Percentiles rank a stretch among this genome's conserved stretches.
Conservation (phyloP, 2,888 invertebrate species). For the Lucinisca nassula region DNA sequence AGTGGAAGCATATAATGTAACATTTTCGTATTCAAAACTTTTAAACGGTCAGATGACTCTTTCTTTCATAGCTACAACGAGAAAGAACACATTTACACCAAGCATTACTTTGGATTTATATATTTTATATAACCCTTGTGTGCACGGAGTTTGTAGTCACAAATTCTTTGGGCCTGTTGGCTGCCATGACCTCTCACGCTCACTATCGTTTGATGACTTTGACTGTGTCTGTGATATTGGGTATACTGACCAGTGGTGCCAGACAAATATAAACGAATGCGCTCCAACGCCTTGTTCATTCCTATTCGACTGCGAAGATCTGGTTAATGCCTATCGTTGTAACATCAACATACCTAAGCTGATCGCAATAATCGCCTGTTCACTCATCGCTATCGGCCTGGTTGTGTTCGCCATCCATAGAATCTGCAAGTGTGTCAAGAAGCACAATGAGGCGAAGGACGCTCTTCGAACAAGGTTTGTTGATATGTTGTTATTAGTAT, state of each 20-base stretch:
- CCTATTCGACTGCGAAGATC: constrained; percentile 70
- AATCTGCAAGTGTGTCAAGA: background rate
- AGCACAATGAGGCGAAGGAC: background rate
- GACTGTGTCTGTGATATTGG: constrained; percentile 69
- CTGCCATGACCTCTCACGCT: constrained; percentile 58
- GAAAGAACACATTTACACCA: constrained; percentile 37
- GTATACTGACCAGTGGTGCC: constrained; percentile 68
- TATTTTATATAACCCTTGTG: constrained; percentile 58
- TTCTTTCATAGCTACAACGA: constrained; percentile 46
- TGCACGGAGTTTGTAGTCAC: constrained; percentile 64
- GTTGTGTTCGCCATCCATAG: background rate
- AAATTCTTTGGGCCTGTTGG: background rate
- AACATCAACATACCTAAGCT: constrained; percentile 69
- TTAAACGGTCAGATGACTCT: constrained; percentile 49
- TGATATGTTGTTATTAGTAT: too few relatives aligned
- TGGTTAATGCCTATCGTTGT: constrained; percentile 62
- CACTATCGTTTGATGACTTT: constrained; percentile 59
- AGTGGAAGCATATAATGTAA: constrained; percentile 40
- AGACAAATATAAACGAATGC: constrained; percentile 71
- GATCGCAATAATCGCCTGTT: constrained; percentile 58
- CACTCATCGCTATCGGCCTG: background rate
- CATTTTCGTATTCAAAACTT: constrained; percentile 27
- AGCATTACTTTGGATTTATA: constrained; percentile 45
- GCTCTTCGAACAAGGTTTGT: too few relatives aligned
- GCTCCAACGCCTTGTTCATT: constrained; percentile 55